Base-by-base conservation (phyloP, 2,888 invertebrate species). In the Epistrophella euchroma region DNA sequence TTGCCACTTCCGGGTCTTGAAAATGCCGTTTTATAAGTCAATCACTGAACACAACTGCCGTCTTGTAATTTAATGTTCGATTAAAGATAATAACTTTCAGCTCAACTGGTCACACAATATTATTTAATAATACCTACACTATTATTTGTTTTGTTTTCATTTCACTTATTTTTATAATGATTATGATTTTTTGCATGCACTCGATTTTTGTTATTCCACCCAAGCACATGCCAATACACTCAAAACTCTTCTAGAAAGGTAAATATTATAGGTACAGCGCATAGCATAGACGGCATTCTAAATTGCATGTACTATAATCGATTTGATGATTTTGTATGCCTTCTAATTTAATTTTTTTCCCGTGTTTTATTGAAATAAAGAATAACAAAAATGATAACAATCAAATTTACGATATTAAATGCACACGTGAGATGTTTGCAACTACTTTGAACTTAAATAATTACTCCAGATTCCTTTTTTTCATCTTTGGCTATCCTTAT, bases 221-320 rank as follows among this genome's bases (percentile, higher is more conserved):
- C 50, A 84, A 71, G 28, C 76, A 80, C 40, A 52, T 71, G 66
- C 43, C 17, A 70, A 56, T 32, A 66, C 75, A 80, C 50, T 75
- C 43, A 56, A 47, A 50, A 74, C 64, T 73, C 10, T 60, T 40
- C 58, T 15, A 68, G n/a, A n/a, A n/a, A n/a, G 28, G 68, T 47
- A 25, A 78, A 78, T 70, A 56, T 66, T 52, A n/a, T 28, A 25
- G n/a, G n/a, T 4, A 32, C 58, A 75, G 10, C 17, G 17, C 47
- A 70, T 73, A 11, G 35, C 28, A 60, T 35, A 60, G 17, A 47
- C 43, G 22, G 22, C 10, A 43, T 15, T 22, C 60, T 25, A 55
- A 74, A 70, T 77, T 79, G 72, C n/a, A n/a, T n/a, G n/a, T n/a
- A n/a, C n/a, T 80, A 76, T 85, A 81, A 85, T 85, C 85, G 85